Base-by-base conservation (phyloP, 2,797 vertebrate genomes). In the Delichon dasypus region DNA sequence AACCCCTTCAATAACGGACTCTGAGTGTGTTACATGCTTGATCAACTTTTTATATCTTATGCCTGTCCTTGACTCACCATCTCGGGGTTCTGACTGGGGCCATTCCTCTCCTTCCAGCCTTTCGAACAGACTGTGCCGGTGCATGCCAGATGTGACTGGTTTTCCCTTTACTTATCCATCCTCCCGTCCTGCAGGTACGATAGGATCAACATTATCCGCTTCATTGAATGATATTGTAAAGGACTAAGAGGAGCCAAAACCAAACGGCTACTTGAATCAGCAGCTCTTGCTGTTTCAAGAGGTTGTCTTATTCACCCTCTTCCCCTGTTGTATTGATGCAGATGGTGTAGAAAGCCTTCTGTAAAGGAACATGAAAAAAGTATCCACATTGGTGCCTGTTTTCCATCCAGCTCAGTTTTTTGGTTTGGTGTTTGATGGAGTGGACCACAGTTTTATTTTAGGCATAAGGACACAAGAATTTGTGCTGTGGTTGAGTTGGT, bases 201-300 rank as follows among this genome's bases (percentile, higher is more conserved):
- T 3, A 6, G 42, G 4, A 34, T 5, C 29, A 25, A 13, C 47
- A 1, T 23, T 45, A 1, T 3, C 5, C 7, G 0, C 23, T 61
- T 21, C 44, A 1, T 2, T 19, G 47, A 7, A 23, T 6, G 27
- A 7, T 5, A 0, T 19, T 16, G 26, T 18, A 21, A 42, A 30
- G 0, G 8, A 38, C 51, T 26, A 8, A 44, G 34, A 36, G 70
- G 42, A 74, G 25, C 17, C 40, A 12, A 45, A 60, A 16, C 26
- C 9, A 8, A 17, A 16, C 2, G 25, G 53, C 54, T 13, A 2
- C 53, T 51, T 15, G 44, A 68, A 29, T 66, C n/a, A 38, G 40
- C 64, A 48, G 32, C 51, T 48, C 30, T 40, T 30, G 26, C n/a
- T 51, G 30, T 14, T 10, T 32, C 15, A 4, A 44, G 48, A n/a